Base-by-base conservation (phyloP, 2,113 vertebrate genomes). In the Corydoras sp. region DNA sequence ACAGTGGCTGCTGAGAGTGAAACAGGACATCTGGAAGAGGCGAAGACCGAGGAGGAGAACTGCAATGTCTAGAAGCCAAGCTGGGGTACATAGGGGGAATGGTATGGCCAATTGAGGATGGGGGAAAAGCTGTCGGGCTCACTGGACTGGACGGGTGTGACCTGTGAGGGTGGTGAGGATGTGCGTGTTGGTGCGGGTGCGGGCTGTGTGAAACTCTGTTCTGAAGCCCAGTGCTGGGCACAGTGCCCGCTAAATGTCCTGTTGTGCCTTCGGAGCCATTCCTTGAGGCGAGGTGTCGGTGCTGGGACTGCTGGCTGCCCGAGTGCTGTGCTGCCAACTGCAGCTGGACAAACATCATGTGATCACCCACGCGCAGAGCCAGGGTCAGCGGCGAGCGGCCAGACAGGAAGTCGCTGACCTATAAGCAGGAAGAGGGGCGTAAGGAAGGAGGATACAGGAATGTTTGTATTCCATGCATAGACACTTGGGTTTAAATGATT, bases 311-410 rank as follows among this genome's bases (percentile, higher is more conserved):
- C 72, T 92, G 92, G 0, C 87, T 90, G 0, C 89, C 89, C 0
- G 91, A 88, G 66, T 98, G 96, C 84, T 98, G 97, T 0, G 97
- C 93, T 0, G 97, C 95, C 72, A 99, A 79, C 87, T 99, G 96
- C 29, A 99, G 93, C 86, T 99, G 97, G 70, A 98, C 97, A 70
- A 99, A 99, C 96, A 99, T 99, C 97, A 99, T 99, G 82, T 99
- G 97, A 83, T 99, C 97, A 0, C 97, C 97, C 3, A 99, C 97
- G 0, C 97, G 92, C 76, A 99, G 89, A 0, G 96, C 97, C 81
- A 99, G 87, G 58, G 97, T 99, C 84, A 99, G 89, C 0, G 97
- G 97, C 0, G 97, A 99, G 64, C 96, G 93, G 59, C 97, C 97
- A 0, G 96, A 99, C 85, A 99, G 84, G 89, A 99, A 99, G 85